A percentile compares a stretch with the other conserved stretches of the same genome.
Conservation (phyloP, 1,140 invertebrate species). For the Papilio polyxenes region DNA sequence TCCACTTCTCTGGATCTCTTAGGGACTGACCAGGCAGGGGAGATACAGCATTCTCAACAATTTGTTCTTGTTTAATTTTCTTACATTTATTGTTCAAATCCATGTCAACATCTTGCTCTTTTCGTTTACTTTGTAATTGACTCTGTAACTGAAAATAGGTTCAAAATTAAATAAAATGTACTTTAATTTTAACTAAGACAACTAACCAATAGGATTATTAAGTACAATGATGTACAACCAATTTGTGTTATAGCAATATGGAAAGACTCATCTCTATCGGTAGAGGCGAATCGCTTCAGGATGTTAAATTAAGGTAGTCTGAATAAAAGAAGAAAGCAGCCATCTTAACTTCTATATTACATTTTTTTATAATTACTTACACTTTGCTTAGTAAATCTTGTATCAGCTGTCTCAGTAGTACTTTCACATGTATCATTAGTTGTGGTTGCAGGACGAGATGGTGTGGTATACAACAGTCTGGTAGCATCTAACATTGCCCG, state of each 20-base stretch:
- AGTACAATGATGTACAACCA: no score
- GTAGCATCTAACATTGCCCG: conserved; percentile 90
- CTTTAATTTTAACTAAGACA: no score
- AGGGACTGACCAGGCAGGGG: conserved; percentile 63
- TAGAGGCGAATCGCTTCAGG: no score
- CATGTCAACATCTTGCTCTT: conserved; percentile 83
- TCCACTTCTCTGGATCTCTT: conserved; percentile 84
- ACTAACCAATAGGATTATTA: no score
- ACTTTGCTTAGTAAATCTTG: conserved; percentile 65
- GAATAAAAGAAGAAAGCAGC: no score
- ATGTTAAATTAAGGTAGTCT: no score
- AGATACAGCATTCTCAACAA: conserved; percentile 58
- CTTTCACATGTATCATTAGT: conserved; percentile 81
- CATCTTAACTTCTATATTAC: conserved; percentile 28
- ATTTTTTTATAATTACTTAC: conserved; percentile 46
- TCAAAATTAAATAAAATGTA: conserved; percentile 1
- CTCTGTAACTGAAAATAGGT: conserved; percentile 71
- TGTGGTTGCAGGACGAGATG: conserved; percentile 68
- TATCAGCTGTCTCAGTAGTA: conserved; percentile 70
- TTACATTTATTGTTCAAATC: conserved; percentile 77
- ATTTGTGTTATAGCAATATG: no score
- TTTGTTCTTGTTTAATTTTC: conserved; percentile 77
- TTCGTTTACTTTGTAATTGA: conserved; percentile 81
- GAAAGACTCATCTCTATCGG: no score
- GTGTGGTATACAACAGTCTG: conserved; percentile 84